phyloP scores from a whole-genome alignment of 2,797 vertebrate species.

The Mionectes olivaceus region DNA sequence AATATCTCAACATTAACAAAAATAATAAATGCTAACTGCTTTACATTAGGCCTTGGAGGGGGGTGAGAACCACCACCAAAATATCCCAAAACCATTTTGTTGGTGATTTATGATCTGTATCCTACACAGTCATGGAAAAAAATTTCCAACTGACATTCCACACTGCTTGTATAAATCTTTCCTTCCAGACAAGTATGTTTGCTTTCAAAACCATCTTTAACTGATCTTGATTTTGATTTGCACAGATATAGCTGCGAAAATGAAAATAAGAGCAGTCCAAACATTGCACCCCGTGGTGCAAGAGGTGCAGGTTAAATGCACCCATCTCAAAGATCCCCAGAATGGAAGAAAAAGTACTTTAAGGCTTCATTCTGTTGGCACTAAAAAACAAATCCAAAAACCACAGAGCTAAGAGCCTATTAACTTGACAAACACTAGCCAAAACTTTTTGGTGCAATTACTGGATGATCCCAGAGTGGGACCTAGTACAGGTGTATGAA shows the following conservation, averaged over 20 bases:
- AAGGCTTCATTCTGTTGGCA: neutral
- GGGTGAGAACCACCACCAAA: no score
- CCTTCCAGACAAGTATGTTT: neutral
- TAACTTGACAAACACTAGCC: neutral
- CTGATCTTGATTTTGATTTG: neutral
- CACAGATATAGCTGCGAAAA: neutral
- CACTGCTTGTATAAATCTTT: neutral
- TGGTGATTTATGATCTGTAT: neutral
- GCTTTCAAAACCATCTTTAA: neutral
- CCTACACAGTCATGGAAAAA: neutral
- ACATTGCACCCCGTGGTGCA: neutral
- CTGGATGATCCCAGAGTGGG: neutral
- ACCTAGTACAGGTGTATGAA: rapidly evolving
- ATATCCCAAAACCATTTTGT: neutral
- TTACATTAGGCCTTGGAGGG: neutral
- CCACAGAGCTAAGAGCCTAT: neutral
- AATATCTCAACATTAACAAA: neutral
- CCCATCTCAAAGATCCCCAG: neutral
- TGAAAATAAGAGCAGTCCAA: rapidly evolving
- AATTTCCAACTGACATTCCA: neutral
- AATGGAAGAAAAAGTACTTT: neutral
- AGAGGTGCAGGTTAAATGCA: neutral
- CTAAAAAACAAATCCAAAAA: neutral
- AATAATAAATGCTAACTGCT: neutral
- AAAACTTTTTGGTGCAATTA: neutral